Percentiles rank a stretch among this genome's conserved stretches.
These are phyloP conservation scores for Lepidonotus clava DNA, from an alignment of 2,888 invertebrate genomes.

Conservation along the genomic window DNA sequence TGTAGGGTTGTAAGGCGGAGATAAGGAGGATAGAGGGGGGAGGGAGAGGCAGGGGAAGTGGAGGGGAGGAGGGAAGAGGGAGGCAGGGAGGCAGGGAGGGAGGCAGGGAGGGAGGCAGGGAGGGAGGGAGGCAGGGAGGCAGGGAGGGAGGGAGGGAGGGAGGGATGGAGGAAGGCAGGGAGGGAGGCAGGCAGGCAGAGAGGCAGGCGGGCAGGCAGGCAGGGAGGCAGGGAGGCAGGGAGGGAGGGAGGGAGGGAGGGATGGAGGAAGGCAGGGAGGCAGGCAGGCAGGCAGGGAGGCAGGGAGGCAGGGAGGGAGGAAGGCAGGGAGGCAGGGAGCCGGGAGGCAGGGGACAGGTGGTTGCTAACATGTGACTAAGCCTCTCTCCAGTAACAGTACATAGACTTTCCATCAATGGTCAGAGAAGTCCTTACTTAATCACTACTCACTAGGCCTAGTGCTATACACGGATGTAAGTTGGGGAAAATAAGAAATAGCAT, in stretches of 20 bases:
- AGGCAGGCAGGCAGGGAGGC: neutral
- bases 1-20: neutral
- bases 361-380: too few species aligned
- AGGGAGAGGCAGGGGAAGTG: neutral
- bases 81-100: neutral
- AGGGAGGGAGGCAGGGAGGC: neutral
- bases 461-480: too few species aligned
- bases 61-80: neutral
- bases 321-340: neutral
- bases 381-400: too few species aligned
- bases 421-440: too few species aligned
- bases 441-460: too few species aligned
- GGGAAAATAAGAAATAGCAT: too few species aligned
- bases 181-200: neutral
- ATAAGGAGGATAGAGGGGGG: neutral
- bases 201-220: neutral
- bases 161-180: neutral
- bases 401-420: too few species aligned
- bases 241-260: neutral
- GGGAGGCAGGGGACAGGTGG: too few species aligned
- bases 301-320: neutral
- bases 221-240: neutral
- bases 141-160: neutral
- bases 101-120: too few species aligned
- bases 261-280: neutral